A percentile compares a stretch with the other conserved stretches of the same genome.
Conservation (phyloP, 1,140 invertebrate species). For the Eufriesea mexicana region DNA sequence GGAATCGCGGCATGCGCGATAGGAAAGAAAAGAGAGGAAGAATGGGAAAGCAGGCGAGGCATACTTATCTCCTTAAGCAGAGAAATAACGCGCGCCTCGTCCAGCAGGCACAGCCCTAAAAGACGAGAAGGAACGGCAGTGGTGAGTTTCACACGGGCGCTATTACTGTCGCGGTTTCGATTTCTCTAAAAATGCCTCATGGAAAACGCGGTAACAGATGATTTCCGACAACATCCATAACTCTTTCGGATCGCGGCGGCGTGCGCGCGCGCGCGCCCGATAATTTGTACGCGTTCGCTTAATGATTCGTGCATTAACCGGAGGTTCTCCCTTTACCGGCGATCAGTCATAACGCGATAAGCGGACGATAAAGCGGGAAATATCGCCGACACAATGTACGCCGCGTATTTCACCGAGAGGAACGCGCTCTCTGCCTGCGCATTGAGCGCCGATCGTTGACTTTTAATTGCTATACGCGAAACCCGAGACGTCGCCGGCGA, state of each 20-base stretch:
- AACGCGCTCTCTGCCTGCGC: neutral
- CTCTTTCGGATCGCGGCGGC: neutral
- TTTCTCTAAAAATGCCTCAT: constrained; percentile 14
- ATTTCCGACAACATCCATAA: constrained; percentile 22
- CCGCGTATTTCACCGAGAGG: constrained; percentile 29
- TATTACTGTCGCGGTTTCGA: constrained; percentile 24
- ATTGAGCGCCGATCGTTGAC: constrained; percentile 24
- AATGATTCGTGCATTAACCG: constrained; percentile 31
- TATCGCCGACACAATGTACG: constrained; percentile 10
- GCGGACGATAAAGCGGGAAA: constrained; percentile 23
- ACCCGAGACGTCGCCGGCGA: constrained; percentile 12
- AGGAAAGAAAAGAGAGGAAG: no score
- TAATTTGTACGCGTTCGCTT: constrained; percentile 15
- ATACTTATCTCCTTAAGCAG: no score
- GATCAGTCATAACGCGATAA: constrained; percentile 36
- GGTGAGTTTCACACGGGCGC: neutral
- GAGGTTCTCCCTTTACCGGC: constrained; percentile 24
- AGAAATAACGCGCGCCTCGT: no score
- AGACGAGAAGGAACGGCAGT: neutral
- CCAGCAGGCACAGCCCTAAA: neutral
- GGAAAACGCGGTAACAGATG: constrained; percentile 33
- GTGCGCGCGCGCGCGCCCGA: neutral
- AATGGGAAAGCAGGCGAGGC: no score
- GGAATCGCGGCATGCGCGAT: no score
- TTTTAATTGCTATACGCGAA: constrained; percentile 25